These are phyloP conservation scores for Biston betularia DNA, from an alignment of 2,888 invertebrate genomes.

Conservation along the genomic window DNA sequence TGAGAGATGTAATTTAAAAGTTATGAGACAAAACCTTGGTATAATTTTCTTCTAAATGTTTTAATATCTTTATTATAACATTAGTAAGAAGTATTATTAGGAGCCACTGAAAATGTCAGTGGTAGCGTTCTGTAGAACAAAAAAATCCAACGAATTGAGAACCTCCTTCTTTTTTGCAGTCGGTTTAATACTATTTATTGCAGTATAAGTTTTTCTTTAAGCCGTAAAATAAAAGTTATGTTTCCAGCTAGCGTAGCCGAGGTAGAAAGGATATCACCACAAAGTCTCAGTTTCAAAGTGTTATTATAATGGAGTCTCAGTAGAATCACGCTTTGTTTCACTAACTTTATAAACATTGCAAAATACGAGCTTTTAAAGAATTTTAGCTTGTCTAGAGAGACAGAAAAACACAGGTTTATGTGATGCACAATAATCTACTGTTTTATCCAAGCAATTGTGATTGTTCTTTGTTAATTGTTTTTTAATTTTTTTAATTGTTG, in stretches of 20 bases:
- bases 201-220: constrained; percentile 1
- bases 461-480: too few species aligned
- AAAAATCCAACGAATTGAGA: too few species aligned
- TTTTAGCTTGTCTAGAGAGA: neutral
- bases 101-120: too few species aligned
- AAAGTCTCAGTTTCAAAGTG: constrained; percentile 39
- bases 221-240: constrained; percentile 5
- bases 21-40: neutral
- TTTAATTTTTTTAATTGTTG: too few species aligned
- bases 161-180: too few species aligned
- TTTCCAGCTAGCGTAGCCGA: constrained; percentile 6
- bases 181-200: neutral
- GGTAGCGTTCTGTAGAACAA: too few species aligned
- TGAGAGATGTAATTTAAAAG: constrained; percentile 4
- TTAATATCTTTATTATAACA: too few species aligned
- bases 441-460: too few species aligned
- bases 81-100: too few species aligned
- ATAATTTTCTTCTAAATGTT: neutral
- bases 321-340: constrained; percentile 21
- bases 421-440: too few species aligned
- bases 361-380: constrained; percentile 9
- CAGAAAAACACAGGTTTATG: too few species aligned
- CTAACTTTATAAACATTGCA: constrained; percentile 20
- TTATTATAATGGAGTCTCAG: constrained; percentile 29
- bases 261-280: constrained; percentile 20